Percentiles rank a stretch among this genome's conserved stretches.
phyloP scores from a whole-genome alignment of 2,797 vertebrate genomes.

The Danio albolineatus region DNA sequence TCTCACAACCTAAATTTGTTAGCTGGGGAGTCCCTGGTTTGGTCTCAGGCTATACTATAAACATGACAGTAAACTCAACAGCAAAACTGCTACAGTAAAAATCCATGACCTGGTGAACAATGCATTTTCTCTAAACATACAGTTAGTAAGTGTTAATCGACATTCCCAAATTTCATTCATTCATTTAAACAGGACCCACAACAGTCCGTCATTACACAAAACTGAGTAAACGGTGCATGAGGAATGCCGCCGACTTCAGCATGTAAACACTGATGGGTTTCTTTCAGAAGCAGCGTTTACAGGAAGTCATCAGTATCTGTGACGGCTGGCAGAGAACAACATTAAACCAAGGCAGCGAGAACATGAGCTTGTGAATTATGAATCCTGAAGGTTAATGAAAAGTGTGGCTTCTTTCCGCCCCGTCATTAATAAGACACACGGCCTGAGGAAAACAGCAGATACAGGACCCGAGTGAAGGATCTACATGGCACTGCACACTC shows the following conservation, averaged over 20 bases:
- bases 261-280: constrained; percentile 10
- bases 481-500: constrained; percentile 9
- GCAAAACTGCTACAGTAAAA: too few relatives aligned
- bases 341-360: constrained; percentile 47
- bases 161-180: too few relatives aligned
- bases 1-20: too few relatives aligned
- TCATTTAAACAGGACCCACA: too few relatives aligned
- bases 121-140: too few relatives aligned
- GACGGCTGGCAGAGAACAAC: constrained; percentile 42
- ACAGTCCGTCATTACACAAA: too few relatives aligned
- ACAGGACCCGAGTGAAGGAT: constrained; percentile 30
- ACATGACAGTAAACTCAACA: too few relatives aligned
- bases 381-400: constrained; percentile 64
- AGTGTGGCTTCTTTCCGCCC: constrained; percentile 54
- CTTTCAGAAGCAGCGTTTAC: background rate
- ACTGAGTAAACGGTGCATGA: background rate
- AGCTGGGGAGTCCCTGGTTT: too few relatives aligned
- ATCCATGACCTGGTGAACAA: too few relatives aligned
- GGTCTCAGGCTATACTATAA: too few relatives aligned
- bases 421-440: constrained; percentile 61
- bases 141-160: too few relatives aligned
- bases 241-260: background rate
- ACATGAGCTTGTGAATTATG: constrained; percentile 54
- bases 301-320: constrained; percentile 34
- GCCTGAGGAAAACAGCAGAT: constrained; percentile 56